phyloP scores from a whole-genome alignment of 2,113 vertebrate genomes.

The Platysteira castanea region DNA sequence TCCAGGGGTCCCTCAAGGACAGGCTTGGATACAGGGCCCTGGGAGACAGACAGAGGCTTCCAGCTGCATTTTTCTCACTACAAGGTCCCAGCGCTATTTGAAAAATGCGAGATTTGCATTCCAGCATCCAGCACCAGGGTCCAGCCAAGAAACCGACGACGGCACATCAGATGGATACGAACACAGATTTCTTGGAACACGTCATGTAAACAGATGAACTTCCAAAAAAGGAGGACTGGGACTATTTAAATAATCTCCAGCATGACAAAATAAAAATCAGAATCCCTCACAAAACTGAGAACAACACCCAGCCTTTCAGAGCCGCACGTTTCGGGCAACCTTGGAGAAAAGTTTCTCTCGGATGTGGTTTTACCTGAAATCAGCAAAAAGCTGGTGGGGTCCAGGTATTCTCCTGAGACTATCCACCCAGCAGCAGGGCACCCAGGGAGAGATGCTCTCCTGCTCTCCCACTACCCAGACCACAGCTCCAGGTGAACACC shows the following conservation, averaged over 20 bases:
- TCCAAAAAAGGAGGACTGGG: slow-evolving; percentile 17
- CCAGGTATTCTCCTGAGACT: background rate
- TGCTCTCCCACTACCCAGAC: background rate
- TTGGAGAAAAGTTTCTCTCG: background rate
- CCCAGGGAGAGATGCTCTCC: background rate
- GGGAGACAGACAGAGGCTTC: background rate
- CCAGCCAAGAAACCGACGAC: background rate
- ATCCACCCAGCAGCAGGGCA: background rate
- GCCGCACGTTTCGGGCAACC: background rate
- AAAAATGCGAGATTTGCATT: slow-evolving; percentile 47
- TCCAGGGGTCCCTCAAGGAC: background rate
- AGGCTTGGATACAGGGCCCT: background rate
- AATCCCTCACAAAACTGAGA: background rate
- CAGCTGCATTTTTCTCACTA: background rate
- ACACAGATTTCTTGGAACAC: background rate
- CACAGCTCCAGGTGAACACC: background rate
- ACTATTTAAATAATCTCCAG: slow-evolving; percentile 17
- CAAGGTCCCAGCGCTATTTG: background rate
- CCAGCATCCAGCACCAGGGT: background rate
- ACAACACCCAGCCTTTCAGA: background rate
- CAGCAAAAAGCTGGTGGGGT: slow-evolving; percentile 27
- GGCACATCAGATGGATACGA: background rate
- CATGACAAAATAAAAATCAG: slow-evolving; percentile 3
- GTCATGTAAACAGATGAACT: background rate
- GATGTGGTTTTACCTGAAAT: background rate